Evolutionary conservation across 2,888 invertebrate genomes (phyloP), one percentile per base, ranked within the genome.

Genomic region (Euzetes globulus): DNA sequence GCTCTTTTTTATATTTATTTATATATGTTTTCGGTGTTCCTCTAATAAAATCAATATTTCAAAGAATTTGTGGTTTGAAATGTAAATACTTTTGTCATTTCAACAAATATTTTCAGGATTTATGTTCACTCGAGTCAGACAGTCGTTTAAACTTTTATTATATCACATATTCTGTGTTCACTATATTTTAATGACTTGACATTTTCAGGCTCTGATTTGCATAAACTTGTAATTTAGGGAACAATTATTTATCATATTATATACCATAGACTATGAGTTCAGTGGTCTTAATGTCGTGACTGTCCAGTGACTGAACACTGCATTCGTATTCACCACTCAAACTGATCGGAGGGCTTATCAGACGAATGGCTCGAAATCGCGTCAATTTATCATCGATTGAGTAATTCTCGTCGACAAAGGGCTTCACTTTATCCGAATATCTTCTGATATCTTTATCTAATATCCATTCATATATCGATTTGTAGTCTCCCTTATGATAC

Each of bases 381-480:
- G 71, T 74, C 27, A n/a, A 50, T n/a, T 71, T 55, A 27, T 74
- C 71, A 29, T 45, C 25, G 27, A 68, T 52, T 22, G 65, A 22
- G 37, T 45, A 75, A 52, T n/a, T 68, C 13, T 52, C 37, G 50
- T 75, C 75, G 33, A 75, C 72, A n/a, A 58, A 73, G n/a, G 50
- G 58, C 29, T 71, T 41, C 19, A 75, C 29, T 27, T 68, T 52
- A 19, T 68, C 58, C 11, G 73, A 71, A 60, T 71, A 73, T 58
- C 41, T 73, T 27, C 70, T 33, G 15, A 9, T 45, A 25, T 60
- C 63, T 29, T 77, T 73, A 0, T 77, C 76, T 17, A 76, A 76
- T 22, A 79, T 78, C 78, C 78, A 79, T 63, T 78, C 78, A 75
- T 78, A 79, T 25, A 79, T 77, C 9, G 77, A 76, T 29, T 76